These are phyloP conservation scores for Neodiprion fabricii DNA, from an alignment of 1,140 invertebrate genomes.

Conservation along the genomic window DNA sequence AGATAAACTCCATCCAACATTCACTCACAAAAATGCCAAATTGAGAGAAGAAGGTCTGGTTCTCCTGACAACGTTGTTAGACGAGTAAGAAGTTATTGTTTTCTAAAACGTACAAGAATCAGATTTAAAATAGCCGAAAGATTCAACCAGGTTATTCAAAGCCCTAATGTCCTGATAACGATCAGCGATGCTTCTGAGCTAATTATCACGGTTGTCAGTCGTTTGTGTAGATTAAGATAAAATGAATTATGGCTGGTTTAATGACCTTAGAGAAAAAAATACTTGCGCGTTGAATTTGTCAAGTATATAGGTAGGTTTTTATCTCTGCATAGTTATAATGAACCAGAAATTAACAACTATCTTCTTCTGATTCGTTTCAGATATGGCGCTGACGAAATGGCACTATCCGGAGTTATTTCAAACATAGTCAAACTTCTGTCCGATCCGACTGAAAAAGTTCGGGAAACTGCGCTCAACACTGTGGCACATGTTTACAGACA, in stretches of 20 bases:
- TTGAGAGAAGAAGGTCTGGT: slow-evolving; percentile 83
- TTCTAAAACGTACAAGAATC: slow-evolving; percentile 6
- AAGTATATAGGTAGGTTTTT: too few species aligned
- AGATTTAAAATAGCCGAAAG: too few species aligned
- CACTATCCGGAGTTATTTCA: slow-evolving; percentile 82
- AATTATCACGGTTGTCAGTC: too few species aligned
- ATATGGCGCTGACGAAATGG: slow-evolving; percentile 82
- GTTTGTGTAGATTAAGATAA: too few species aligned
- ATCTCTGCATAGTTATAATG: too few species aligned
- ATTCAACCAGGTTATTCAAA: too few species aligned
- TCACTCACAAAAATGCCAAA: slow-evolving; percentile 87
- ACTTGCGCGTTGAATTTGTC: too few species aligned
- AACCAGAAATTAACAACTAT: too few species aligned
- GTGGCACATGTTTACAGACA: slow-evolving; percentile 92
- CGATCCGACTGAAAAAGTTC: slow-evolving; percentile 86
- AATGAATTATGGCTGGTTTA: too few species aligned
- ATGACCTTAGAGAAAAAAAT: too few species aligned
- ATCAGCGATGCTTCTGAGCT: neutral
- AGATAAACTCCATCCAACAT: slow-evolving; percentile 76
- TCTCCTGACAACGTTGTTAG: slow-evolving; percentile 80
- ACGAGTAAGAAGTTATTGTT: slow-evolving; percentile 69
- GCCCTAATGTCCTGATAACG: neutral
- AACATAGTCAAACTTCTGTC: slow-evolving; percentile 84
- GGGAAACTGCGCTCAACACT: slow-evolving; percentile 86
- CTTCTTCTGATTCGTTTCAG: slow-evolving; percentile 60